Conservation (phyloP, 2,797 vertebrate genomes). For the Hipposideros larvatus region DNA sequence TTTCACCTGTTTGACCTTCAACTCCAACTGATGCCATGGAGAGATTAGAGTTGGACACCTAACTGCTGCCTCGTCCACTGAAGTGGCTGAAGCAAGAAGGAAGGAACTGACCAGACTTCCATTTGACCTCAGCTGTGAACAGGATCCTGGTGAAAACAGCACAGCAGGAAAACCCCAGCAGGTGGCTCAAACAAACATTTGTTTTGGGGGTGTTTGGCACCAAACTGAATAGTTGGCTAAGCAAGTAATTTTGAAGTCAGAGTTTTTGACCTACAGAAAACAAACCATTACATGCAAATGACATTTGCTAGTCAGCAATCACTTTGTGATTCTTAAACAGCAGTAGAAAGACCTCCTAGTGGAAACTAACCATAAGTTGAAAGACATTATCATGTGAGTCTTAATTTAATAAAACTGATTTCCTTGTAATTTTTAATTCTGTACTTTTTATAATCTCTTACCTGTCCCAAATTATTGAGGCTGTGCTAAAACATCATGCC, state of each 20-base stretch:
- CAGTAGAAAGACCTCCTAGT: background rate
- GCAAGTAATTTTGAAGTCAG: background rate
- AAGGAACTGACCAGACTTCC: rapidly evolving
- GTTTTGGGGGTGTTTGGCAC: background rate
- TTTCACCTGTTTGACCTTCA: background rate
- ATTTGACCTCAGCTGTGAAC: too few relatives aligned
- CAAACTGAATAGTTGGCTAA: background rate
- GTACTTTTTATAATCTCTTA: background rate
- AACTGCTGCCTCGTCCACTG: too few relatives aligned
- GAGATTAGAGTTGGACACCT: background rate
- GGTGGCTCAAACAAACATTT: background rate
- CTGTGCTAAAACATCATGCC: background rate
- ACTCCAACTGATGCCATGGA: too few relatives aligned
- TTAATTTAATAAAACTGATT: background rate
- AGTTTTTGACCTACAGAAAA: background rate
- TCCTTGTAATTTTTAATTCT: background rate
- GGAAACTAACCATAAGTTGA: background rate
- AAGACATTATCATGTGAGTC: background rate
- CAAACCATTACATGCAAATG: background rate
- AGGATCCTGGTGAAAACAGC: background rate
- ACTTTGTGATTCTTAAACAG: background rate
- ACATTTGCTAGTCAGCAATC: background rate
- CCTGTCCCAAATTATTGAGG: background rate
- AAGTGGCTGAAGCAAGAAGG: background rate
- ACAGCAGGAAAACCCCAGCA: background rate